Conservation (phyloP, 2,113 vertebrate species). For the Falco punctatus region DNA sequence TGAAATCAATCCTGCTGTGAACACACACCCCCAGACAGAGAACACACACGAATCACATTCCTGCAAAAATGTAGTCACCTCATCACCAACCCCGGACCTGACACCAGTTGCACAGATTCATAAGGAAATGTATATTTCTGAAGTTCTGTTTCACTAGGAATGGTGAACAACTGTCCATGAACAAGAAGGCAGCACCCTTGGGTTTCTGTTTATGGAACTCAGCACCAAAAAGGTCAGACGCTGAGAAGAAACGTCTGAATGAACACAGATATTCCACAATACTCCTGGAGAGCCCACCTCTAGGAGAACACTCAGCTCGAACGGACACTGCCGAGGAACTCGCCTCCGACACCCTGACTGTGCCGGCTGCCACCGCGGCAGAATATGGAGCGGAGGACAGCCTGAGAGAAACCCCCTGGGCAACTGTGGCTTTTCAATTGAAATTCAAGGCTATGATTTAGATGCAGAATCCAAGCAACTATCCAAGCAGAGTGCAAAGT, state of each 20-base stretch:
- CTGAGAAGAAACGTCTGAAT: not conserved
- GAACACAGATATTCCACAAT: not conserved
- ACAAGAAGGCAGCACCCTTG: not conserved
- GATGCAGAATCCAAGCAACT: not conserved
- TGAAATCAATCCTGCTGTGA: not conserved
- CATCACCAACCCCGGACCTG: not conserved
- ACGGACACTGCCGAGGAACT: not conserved
- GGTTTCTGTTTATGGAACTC: not conserved
- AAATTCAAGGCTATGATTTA: not conserved
- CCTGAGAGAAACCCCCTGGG: not conserved
- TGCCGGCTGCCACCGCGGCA: not conserved
- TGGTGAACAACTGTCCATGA: not conserved
- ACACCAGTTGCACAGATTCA: not conserved
- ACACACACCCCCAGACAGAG: not conserved
- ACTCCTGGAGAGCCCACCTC: not conserved
- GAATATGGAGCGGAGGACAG: not conserved
- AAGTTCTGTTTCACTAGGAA: not conserved
- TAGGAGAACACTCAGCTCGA: not conserved
- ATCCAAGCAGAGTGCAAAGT: not conserved
- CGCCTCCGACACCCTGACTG: not conserved
- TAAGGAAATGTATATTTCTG: not conserved
- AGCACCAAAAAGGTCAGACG: not conserved
- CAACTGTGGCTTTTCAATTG: not conserved
- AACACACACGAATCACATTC: not conserved
- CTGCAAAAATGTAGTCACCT: not conserved